These are phyloP conservation scores for Aegotheles bennettii DNA, from an alignment of 2,113 vertebrate species.

Conservation along the genomic window DNA sequence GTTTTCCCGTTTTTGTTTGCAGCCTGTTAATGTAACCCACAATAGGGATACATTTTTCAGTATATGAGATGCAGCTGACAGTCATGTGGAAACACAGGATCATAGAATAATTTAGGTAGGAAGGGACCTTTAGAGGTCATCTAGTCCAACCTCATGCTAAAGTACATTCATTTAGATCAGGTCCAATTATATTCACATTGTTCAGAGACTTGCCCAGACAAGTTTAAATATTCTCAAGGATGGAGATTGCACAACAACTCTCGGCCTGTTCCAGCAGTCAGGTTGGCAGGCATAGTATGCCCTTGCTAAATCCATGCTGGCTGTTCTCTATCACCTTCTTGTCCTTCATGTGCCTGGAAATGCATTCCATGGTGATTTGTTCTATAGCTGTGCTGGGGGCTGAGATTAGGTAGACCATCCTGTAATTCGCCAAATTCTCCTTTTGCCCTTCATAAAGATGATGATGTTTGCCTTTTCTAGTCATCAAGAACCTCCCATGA, in stretches of 20 bases:
- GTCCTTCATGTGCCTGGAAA: background rate
- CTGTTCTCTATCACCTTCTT: background rate
- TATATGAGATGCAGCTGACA: background rate
- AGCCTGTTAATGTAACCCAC: background rate
- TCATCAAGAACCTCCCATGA: background rate
- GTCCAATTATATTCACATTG: background rate
- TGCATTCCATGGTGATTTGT: background rate
- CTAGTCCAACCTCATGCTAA: background rate
- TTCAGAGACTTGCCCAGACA: background rate
- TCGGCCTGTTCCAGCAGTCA: background rate
- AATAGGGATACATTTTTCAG: background rate
- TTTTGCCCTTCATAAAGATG: background rate
- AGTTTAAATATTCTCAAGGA: background rate
- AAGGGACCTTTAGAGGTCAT: background rate
- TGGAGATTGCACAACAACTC: background rate
- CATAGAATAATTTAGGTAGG: background rate
- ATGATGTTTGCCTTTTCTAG: background rate
- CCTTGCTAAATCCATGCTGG: background rate
- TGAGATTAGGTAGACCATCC: background rate
- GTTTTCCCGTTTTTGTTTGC: background rate
- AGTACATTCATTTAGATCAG: background rate
- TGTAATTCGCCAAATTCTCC: background rate
- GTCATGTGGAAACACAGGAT: background rate
- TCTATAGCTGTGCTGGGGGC: background rate
- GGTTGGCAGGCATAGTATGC: background rate